These are phyloP conservation scores for Hypanus sabinus DNA, from an alignment of 2,113 vertebrate species.

Conservation along the genomic window DNA sequence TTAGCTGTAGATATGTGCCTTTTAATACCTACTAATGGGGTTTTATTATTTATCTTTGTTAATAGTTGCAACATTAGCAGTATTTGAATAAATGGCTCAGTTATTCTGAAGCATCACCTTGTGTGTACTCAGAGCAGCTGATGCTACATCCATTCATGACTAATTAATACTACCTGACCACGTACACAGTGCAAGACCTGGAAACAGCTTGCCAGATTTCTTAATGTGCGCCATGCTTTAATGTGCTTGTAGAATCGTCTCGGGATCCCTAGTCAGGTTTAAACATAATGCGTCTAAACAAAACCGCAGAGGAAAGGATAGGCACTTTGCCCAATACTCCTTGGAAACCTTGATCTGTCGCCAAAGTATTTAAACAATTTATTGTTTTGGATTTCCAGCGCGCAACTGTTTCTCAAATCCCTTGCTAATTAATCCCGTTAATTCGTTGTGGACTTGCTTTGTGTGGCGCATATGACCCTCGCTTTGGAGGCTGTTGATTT, in stretches of 20 bases:
- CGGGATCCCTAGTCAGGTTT: constrained; percentile 63
- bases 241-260: constrained; percentile 71
- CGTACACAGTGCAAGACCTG: constrained; percentile 60
- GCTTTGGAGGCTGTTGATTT: constrained; percentile 53
- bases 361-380: constrained; percentile 82
- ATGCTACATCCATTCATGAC: constrained; percentile 65
- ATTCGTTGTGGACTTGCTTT: constrained; percentile 67
- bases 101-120: constrained; percentile 58
- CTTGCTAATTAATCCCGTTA: constrained; percentile 78
- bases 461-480: constrained; percentile 56
- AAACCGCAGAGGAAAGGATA: constrained; percentile 47
- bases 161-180: constrained; percentile 69
- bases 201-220: constrained; percentile 74
- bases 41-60: constrained; percentile 53
- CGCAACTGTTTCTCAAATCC: constrained; percentile 72
- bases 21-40: constrained; percentile 54
- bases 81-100: constrained; percentile 46
- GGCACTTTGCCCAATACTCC: constrained; percentile 64
- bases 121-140: constrained; percentile 60
- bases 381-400: constrained; percentile 73
- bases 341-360: constrained; percentile 74
- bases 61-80: constrained; percentile 52
- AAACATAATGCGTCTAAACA: constrained; percentile 64
- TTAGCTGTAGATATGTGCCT: constrained; percentile 42
- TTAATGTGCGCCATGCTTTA: constrained; percentile 61